These are phyloP conservation scores for Drosophila setifemur DNA, from an alignment of 1,140 invertebrate species.

Conservation along the genomic window DNA sequence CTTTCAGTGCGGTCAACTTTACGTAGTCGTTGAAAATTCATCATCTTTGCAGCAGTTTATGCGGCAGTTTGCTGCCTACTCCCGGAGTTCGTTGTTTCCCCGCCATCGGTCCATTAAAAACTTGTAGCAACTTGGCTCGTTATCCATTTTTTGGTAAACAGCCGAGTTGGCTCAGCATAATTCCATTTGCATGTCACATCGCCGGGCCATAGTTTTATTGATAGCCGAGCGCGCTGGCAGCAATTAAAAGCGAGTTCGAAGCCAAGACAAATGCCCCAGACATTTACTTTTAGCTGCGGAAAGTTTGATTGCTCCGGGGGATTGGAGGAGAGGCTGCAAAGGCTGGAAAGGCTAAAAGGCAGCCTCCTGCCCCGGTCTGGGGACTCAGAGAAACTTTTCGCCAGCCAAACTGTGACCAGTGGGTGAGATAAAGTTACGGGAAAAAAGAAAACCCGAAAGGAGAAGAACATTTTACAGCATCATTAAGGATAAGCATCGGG, in stretches of 20 bases:
- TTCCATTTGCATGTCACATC: constrained; percentile 60
- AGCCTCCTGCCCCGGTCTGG: background rate
- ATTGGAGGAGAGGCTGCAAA: background rate
- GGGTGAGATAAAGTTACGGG: constrained; percentile 15
- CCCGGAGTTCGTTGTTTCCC: constrained; percentile 44
- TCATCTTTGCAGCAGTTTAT: constrained; percentile 79
- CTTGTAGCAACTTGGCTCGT: constrained; percentile 78
- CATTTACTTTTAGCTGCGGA: constrained; percentile 40
- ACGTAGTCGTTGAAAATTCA: constrained; percentile 72
- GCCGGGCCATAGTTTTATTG: constrained; percentile 58
- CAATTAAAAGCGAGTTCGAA: constrained; percentile 60
- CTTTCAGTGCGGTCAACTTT: constrained; percentile 44
- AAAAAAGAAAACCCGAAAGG: background rate
- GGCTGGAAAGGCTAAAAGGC: constrained; percentile 8
- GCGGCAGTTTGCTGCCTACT: constrained; percentile 64
- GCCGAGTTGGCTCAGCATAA: constrained; percentile 36
- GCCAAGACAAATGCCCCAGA: constrained; percentile 48
- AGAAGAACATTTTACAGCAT: constrained; percentile 69
- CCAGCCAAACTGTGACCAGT: constrained; percentile 37
- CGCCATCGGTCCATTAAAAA: constrained; percentile 73
- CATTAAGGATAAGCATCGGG: constrained; percentile 80
- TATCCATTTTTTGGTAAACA: constrained; percentile 51
- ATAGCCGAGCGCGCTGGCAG: constrained; percentile 50
- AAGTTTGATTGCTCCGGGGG: constrained; percentile 60
- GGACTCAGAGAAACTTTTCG: constrained; percentile 41